phyloP scores from a whole-genome alignment of 2,797 vertebrate genomes.

The Pyrocephalus nanus region DNA sequence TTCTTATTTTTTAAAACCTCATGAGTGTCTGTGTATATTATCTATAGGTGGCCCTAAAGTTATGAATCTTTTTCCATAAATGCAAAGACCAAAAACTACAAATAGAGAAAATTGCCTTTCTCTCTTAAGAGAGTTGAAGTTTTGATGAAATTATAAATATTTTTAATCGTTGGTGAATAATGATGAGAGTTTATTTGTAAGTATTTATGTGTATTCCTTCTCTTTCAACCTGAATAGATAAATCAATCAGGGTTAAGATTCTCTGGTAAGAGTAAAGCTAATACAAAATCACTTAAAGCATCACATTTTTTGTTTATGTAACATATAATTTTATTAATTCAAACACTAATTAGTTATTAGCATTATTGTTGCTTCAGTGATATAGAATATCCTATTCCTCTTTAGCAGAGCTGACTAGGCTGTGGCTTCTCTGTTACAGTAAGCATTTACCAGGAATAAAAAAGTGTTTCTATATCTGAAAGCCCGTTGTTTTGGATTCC shows the following conservation, averaged over 20 bases:
- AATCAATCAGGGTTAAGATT: neutral
- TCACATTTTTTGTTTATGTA: neutral
- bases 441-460: neutral
- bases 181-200: neutral
- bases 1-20: neutral
- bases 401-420: neutral
- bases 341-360: neutral
- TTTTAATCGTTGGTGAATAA: neutral
- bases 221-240: neutral
- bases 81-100: neutral
- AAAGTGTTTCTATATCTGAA: neutral
- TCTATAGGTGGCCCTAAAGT: neutral
- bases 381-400: neutral
- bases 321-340: neutral
- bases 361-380: neutral
- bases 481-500: fast-evolving
- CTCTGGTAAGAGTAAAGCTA: neutral
- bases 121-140: neutral
- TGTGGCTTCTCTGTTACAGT: neutral
- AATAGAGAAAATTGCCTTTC: neutral
- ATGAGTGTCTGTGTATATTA: neutral
- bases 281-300: neutral
- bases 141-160: neutral
- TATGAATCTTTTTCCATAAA: neutral
- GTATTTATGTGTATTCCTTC: neutral